Evolutionary conservation across 2,888 invertebrate genomes (phyloP), one percentile per base, ranked within the genome.

Genomic region (Thecocarcelia acutangulata): DNA sequence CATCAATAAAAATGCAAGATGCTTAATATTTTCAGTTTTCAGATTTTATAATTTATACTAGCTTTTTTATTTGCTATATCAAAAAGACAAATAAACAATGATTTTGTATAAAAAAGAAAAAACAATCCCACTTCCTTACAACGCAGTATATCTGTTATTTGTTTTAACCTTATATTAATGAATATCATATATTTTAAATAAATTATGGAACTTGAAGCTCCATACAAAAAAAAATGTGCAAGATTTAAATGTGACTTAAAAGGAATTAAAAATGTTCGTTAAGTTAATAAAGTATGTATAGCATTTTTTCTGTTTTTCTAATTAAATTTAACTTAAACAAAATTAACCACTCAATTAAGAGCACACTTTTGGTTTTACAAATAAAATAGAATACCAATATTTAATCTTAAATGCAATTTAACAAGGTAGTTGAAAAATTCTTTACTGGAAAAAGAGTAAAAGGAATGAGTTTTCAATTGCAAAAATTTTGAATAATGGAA

Each of bases 121-220:
- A 78, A 63, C 13, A 40, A 61, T 66, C 82, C 82, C 82, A 78
- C 70, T 78, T 78, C 82, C 82, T 82, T 75, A 82, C 6, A 78
- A 70, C 69, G 37, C 78, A 75, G 59, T 74, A 37, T 80, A 58
- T 72, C 24, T 52, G 37, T 64, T 42, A 33, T 50, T 54, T 37
- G 28, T 19, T 48, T 59, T 64, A 28, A 61, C 40, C 28, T 19
- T 64, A 58, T 13, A 58, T 37, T 58, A 37, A 58, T 37, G 5
- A 48, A 24, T 13, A 59, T 33, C 33, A 33, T 33, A 59, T 59
- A 72, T 42, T 50, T 74, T 66, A 48, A 63, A 63, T 66, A 82
- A 69, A 75, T 64, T 81, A 64, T 73, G 56, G 44, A 69, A 56
- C 52, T 63, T 37, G 13, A 59, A 70, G 69, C n/a, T 58, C 19